A percentile compares a stretch with the other conserved stretches of the same genome.
Conservation (phyloP, 2,113 vertebrate genomes). For the Albula glossodonta region DNA sequence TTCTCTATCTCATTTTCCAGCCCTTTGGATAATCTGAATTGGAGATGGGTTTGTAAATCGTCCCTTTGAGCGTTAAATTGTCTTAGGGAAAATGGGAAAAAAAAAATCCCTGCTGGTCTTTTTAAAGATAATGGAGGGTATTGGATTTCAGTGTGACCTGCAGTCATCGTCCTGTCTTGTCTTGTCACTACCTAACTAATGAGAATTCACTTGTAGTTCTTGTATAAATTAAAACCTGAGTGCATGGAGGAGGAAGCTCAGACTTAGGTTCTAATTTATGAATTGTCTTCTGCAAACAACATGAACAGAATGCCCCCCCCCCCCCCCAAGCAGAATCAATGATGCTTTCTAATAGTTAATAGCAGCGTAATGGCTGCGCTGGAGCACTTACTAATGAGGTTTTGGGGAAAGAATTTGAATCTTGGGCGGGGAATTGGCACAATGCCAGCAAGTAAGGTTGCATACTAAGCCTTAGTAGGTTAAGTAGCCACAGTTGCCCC, state of each 20-base stretch:
- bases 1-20: background rate
- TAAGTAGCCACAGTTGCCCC: background rate
- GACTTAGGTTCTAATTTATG: constrained; percentile 37
- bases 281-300: constrained; percentile 26
- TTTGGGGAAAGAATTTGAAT: background rate
- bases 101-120: background rate
- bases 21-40: constrained; percentile 20
- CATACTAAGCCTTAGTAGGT: background rate
- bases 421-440: background rate
- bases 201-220: constrained; percentile 31
- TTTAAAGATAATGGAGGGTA: constrained; percentile 22
- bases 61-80: constrained; percentile 27
- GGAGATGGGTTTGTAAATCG: constrained; percentile 17
- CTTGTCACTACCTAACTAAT: constrained; percentile 38
- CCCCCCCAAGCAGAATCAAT: background rate
- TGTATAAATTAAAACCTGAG: constrained; percentile 39
- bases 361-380: background rate
- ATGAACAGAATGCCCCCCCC: background rate
- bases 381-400: background rate
- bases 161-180: constrained; percentile 14
- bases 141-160: constrained; percentile 23
- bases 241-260: constrained; percentile 17
- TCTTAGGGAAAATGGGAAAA: background rate
- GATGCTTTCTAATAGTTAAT: background rate
- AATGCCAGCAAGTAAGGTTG: background rate